Evolutionary conservation across 30 jellyfish, hydroid and myxozoan species (phyloP).

Genomic region (Cassiopea andromeda): DNA sequence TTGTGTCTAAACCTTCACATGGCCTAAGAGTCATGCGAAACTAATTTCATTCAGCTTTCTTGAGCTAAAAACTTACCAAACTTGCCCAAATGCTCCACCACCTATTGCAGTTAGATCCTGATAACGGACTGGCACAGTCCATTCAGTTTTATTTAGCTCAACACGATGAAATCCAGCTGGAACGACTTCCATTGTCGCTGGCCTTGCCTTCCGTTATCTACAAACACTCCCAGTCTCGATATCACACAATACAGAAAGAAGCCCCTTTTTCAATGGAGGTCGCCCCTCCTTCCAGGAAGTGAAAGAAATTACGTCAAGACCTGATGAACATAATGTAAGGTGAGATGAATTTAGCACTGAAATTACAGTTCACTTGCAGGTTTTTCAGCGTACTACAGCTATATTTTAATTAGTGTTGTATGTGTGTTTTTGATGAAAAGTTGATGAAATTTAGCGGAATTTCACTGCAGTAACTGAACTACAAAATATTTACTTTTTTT

Average conservation of each 20-base stretch:
- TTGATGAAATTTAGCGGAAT: too few relatives aligned
- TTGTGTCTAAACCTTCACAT: background rate
- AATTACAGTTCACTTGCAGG: too few relatives aligned
- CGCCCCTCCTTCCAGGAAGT: too few relatives aligned
- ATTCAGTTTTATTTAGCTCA: constrained; percentile 80
- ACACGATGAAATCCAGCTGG: constrained; percentile 86
- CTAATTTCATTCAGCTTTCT: background rate
- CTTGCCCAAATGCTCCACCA: constrained; percentile 99
- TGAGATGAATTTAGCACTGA: too few relatives aligned
- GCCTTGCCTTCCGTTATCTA: background rate
- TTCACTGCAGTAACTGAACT: too few relatives aligned
- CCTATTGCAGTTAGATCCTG: constrained; percentile 84
- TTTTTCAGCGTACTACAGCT: too few relatives aligned
- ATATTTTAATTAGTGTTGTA: too few relatives aligned
- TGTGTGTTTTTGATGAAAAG: too few relatives aligned
- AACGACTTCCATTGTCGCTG: constrained; percentile 40
- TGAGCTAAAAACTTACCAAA: constrained; percentile 62
- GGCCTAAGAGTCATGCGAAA: background rate
- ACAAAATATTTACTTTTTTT: too few relatives aligned
- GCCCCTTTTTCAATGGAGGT: too few relatives aligned
- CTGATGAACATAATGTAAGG: too few relatives aligned
- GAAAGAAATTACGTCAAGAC: too few relatives aligned
- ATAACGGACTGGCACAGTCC: constrained; percentile 91
- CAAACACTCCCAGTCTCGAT: background rate
- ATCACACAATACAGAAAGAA: background rate